Base-by-base conservation (phyloP, 2,888 invertebrate species). In the Parasteatoda lunata region DNA sequence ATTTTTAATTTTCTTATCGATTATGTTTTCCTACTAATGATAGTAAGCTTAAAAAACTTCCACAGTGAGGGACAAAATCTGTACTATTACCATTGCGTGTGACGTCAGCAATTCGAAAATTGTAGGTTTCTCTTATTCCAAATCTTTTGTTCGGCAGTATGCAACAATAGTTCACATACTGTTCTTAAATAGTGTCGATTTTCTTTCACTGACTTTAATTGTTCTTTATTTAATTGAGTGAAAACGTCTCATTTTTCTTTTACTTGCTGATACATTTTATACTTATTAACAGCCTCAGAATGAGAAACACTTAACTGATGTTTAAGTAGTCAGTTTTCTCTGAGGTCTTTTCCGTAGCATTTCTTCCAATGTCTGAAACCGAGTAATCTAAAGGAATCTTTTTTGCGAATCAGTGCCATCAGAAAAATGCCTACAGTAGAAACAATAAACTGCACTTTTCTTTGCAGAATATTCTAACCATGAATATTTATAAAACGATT, bases 31-130 rank as follows among this genome's bases (percentile, higher is more conserved):
- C 76, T 9, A 76, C 48, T 5, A 76, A 49, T 13, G 76, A 15
- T n/a, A 76, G 48, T 11, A 76, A n/a, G n/a, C 64, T 65, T n/a
- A 76, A 65, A 76, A 76, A 76, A 64, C 64, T 76, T 13, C 64
- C 76, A 45, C 76, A 13, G 48, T 76, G 47, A 4, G 65, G 76
- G 13, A 65, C 76, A n/a, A 48, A 76, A 54, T 76, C 76, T n/a
- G 65, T 64, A 5, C 7, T 8, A 54, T 54, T 54, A 45, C 54
- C 45, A 6, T 5, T 73, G 9, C 48, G 11, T 7, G 6, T 7
- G 2, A 30, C 30, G 2, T 30, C 30, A 30, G 30, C 30, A 30
- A 30, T 30, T 30, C 30, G 30, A 30, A 65, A 47, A 8, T 48
- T 13, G 1, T 47, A 76, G 5, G 65, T 52, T 59, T 76, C 65